Conservation (phyloP, 2,888 invertebrate genomes). For the Cerastoderma edule region DNA sequence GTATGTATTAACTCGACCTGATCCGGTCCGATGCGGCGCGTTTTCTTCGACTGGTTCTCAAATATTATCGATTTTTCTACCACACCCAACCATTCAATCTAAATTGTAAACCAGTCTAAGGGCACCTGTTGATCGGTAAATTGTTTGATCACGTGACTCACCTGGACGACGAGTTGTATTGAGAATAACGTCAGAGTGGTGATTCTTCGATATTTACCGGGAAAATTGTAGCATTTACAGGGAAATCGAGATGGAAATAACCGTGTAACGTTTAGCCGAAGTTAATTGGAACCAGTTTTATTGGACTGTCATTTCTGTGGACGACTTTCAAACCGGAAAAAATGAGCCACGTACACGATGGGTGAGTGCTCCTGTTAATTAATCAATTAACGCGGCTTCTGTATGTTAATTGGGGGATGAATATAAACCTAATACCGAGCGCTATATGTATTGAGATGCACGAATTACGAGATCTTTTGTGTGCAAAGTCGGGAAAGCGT, state of each 20-base stretch:
- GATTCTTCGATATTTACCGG: conserved; percentile 40
- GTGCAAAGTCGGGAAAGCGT: too few species aligned
- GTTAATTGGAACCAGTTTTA: neutral
- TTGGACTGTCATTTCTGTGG: conserved; percentile 14
- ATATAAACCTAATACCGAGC: too few species aligned
- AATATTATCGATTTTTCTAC: too few species aligned
- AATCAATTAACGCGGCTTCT: neutral
- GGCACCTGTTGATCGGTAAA: conserved; percentile 52
- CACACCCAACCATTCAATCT: too few species aligned
- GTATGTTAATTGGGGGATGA: too few species aligned
- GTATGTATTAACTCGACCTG: too few species aligned
- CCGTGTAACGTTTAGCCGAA: neutral
- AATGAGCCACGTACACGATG: conserved; percentile 75
- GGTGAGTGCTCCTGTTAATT: conserved; percentile 60
- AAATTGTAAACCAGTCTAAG: conserved; percentile 1
- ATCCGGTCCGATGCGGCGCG: too few species aligned
- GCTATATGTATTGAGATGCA: too few species aligned
- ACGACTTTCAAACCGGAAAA: conserved; percentile 29
- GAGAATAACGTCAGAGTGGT: conserved; percentile 29
- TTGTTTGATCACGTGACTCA: conserved; percentile 77
- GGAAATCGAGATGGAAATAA: conserved; percentile 37
- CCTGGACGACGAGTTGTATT: conserved; percentile 70
- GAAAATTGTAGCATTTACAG: conserved; percentile 34
- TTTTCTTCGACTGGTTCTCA: too few species aligned
- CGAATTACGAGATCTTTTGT: too few species aligned